Base-by-base conservation (phyloP, 2,113 vertebrate genomes). In the Pungitius pungitius region DNA sequence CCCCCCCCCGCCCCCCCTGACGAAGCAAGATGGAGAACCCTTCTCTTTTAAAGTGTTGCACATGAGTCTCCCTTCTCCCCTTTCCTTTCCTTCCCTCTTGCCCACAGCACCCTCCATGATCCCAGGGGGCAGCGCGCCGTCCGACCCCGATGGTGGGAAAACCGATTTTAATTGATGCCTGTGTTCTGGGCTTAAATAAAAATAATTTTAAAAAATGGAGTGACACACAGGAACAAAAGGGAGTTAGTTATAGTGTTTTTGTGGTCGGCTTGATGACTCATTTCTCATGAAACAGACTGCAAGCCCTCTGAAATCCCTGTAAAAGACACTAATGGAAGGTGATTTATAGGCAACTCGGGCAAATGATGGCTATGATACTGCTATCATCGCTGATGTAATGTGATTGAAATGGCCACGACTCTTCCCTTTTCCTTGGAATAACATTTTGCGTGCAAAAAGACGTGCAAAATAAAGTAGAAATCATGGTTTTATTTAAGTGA, bases 1-100 rank as follows among this genome's bases (percentile, higher is more conserved):
- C 69, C 81, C 78, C 33, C 33, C 33, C 33, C 6, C 33, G 3
- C 33, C 33, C 6, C 33, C 33, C 57, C 76, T 70, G 77, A 92
- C 83, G 85, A 85, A 89, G 84, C 88, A 82, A 92, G 88, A 91
- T 88, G 83, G 86, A 90, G 89, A 88, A 86, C 82, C 85, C 77
- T 79, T 68, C 80, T 88, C 84, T 77, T 79, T 90, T 87, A 88
- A 91, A 89, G 88, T 90, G 89, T 90, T 87, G 80, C 90, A 86
- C 82, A 84, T 83, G 83, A 85, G 72, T 75, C 76, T 85, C 69
- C 81, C 61, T 30, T 73, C 74, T 88, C 75, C 55, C 67, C 67
- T 87, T 80, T 74, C 55, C 67, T 64, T 87, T 80, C 73, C 79
- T 63, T 69, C 39, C 52, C 43, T 52, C 69, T 49, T 43, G 17